Evolutionary conservation across 1,140 invertebrate genomes (phyloP).

Genomic region (Tetraneura akinire): DNA sequence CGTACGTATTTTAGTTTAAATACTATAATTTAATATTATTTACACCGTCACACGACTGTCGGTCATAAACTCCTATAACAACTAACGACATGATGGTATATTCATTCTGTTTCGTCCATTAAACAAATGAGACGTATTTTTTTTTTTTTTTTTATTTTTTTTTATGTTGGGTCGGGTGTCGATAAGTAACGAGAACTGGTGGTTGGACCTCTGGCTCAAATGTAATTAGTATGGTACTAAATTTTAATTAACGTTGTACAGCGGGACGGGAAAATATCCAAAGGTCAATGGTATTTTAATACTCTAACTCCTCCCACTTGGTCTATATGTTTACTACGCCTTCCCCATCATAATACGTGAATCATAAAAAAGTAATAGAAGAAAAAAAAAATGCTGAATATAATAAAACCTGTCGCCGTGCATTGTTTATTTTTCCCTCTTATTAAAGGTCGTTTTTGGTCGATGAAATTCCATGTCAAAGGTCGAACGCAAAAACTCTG

Average conservation of each 20-base stretch:
- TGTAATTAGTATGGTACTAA: conserved; percentile 41
- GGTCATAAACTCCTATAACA: too few relatives aligned
- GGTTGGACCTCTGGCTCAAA: conserved; percentile 32
- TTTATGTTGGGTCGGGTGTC: neutral
- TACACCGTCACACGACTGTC: neutral
- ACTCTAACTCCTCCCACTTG: conserved; percentile 31
- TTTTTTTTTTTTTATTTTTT: too few relatives aligned
- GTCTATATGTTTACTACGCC: conserved; percentile 9
- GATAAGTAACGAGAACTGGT: conserved; percentile 35
- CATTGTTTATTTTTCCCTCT: conserved; percentile 34
- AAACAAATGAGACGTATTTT: conserved; percentile 35
- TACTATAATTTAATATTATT: too few relatives aligned
- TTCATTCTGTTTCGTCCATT: conserved; percentile 14
- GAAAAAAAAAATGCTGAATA: neutral
- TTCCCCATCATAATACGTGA: neutral
- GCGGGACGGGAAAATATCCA: neutral
- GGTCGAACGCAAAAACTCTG: conserved; percentile 10
- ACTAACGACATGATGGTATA: neutral
- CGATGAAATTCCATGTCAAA: conserved; percentile 27
- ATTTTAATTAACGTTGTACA: conserved; percentile 25
- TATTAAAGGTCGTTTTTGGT: conserved; percentile 37
- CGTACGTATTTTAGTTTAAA: too few relatives aligned
- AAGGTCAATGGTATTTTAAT: conserved; percentile 41
- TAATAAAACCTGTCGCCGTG: conserved; percentile 21
- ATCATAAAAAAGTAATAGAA: conserved; percentile 5